Conservation (phyloP, 2,888 invertebrate species). For the Darwinula stevensoni region DNA sequence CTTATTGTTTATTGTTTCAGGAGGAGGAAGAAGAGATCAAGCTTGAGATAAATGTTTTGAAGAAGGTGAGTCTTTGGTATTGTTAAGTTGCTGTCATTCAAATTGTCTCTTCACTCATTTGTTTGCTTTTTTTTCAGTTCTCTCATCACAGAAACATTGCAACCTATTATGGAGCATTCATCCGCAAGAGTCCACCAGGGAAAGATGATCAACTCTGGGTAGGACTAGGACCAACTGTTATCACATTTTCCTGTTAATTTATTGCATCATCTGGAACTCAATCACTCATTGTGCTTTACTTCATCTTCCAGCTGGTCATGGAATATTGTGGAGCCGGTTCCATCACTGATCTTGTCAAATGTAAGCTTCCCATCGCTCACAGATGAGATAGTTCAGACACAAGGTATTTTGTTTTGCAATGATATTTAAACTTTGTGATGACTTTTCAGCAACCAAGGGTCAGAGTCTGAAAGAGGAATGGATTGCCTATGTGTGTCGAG, state of each 20-base stretch:
- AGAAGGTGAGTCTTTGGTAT: constrained; percentile 41
- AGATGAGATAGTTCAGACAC: no score
- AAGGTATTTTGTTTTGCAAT: no score
- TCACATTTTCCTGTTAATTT: constrained; percentile 1
- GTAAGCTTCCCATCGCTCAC: no score
- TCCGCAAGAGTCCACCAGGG: constrained; percentile 91
- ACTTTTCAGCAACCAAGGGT: constrained; percentile 52
- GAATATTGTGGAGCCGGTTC: constrained; percentile 99
- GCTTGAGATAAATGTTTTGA: constrained; percentile 95
- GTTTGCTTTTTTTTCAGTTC: constrained; percentile 26
- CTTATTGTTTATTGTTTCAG: constrained; percentile 16
- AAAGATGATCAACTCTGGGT: constrained; percentile 97
- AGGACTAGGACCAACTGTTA: constrained; percentile 10
- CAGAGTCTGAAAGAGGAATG: constrained; percentile 96
- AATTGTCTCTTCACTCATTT: constrained; percentile 6
- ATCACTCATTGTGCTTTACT: constrained; percentile 2
- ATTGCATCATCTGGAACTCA: not conserved
- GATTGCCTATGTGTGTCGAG: constrained; percentile 93
- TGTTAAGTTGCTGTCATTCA: no score
- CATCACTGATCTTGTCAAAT: constrained; percentile 95
- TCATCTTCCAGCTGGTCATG: constrained; percentile 46
- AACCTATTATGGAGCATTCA: constrained; percentile 98
- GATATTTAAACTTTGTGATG: no score
- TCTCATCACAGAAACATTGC: constrained; percentile 98
- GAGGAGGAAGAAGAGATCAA: constrained; percentile 99